These are phyloP conservation scores for Fistularia tabacaria DNA, from an alignment of 2,797 vertebrate species.

Conservation along the genomic window DNA sequence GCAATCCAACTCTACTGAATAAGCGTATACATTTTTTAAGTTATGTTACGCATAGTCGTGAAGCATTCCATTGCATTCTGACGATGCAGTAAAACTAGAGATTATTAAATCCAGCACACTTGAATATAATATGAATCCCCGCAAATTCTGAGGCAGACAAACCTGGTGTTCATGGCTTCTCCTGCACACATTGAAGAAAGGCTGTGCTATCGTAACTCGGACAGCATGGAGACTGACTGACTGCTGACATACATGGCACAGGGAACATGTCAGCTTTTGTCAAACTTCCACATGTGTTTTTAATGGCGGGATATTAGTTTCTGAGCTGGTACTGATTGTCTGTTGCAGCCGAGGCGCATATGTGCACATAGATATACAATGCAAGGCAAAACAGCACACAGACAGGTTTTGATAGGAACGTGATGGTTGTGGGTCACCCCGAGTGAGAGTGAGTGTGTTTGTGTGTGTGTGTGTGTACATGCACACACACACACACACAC, in stretches of 20 bases:
- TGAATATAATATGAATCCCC: too few relatives aligned
- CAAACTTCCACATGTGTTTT: conserved; percentile 72
- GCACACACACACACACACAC: too few relatives aligned
- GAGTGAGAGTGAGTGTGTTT: conserved; percentile 12
- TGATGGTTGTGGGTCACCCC: conserved; percentile 43
- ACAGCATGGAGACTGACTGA: conserved; percentile 56
- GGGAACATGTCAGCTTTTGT: conserved; percentile 62
- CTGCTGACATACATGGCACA: conserved; percentile 62
- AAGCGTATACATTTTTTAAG: too few relatives aligned
- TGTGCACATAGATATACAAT: conserved; percentile 28
- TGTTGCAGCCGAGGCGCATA: conserved; percentile 38
- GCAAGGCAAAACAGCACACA: conserved; percentile 1
- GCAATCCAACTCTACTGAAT: too few relatives aligned
- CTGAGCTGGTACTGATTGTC: conserved; percentile 41
- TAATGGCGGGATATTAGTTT: conserved; percentile 63
- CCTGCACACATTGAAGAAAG: conserved; percentile 27
- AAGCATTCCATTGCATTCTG: not conserved
- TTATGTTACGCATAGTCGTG: too few relatives aligned
- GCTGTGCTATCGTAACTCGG: conserved; percentile 16
- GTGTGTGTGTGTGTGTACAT: conserved; percentile 6
- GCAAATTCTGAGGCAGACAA: not conserved
- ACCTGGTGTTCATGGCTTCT: conserved; percentile 10
- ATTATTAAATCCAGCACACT: not conserved
- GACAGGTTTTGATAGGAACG: conserved; percentile 47
- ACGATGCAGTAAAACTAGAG: not conserved